These are phyloP conservation scores for Formica exsecta DNA, from an alignment of 1,140 invertebrate genomes.

Conservation along the genomic window DNA sequence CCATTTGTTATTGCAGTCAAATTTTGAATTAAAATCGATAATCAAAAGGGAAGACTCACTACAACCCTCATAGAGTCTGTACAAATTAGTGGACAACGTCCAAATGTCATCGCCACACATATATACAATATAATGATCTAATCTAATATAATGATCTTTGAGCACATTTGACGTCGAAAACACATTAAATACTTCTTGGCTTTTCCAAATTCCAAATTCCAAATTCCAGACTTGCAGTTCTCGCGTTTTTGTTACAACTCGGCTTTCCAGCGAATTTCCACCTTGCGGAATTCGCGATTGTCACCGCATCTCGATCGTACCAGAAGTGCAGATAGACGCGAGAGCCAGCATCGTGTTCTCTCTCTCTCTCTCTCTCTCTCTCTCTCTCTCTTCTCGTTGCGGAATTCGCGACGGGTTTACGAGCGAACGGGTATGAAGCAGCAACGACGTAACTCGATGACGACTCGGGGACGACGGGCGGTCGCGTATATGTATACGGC, in stretches of 20 bases:
- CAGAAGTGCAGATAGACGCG: not conserved
- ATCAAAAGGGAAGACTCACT: too few relatives aligned
- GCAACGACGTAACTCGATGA: slow-evolving; percentile 52
- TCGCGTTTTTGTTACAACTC: not conserved
- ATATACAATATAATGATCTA: too few relatives aligned
- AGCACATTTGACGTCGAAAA: not conserved
- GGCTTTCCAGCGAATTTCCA: slow-evolving; percentile 17
- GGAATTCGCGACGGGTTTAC: slow-evolving; percentile 46
- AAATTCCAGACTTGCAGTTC: too few relatives aligned
- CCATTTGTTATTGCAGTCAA: too few relatives aligned
- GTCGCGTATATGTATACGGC: slow-evolving; percentile 41
- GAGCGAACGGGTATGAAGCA: slow-evolving; percentile 33
- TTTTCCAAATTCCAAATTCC: too few relatives aligned
- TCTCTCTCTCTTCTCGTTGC: slow-evolving; percentile 29
- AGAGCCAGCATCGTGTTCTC: not conserved
- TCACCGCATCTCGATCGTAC: not conserved
- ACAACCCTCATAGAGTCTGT: too few relatives aligned
- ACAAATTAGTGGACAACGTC: too few relatives aligned
- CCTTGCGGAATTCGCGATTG: slow-evolving; percentile 17
- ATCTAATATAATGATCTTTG: too few relatives aligned
- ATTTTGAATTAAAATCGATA: too few relatives aligned
- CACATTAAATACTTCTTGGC: not conserved
- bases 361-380: slow-evolving; percentile 17
- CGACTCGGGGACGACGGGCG: slow-evolving; percentile 55
- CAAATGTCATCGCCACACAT: too few relatives aligned